phyloP scores from a whole-genome alignment of 2,797 vertebrate genomes.

The Melanotaenia nigrans region DNA sequence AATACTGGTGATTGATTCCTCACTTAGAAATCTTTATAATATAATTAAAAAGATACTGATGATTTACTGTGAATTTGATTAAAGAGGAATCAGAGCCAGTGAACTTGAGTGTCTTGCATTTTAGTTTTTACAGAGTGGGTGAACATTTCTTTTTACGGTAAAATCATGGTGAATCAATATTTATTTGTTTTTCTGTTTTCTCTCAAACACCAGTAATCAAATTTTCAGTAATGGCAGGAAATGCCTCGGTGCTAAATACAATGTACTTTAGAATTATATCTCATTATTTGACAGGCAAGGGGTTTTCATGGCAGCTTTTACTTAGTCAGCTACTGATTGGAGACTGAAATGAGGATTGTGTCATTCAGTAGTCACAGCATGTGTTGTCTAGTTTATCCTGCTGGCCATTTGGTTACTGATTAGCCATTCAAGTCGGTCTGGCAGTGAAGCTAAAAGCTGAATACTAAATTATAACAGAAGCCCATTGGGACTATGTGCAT shows the following conservation, averaged over 20 bases:
- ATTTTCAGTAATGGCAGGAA: neutral
- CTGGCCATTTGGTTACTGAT: constrained; percentile 53
- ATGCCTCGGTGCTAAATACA: neutral
- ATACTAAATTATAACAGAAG: constrained; percentile 57
- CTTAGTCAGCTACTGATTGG: constrained; percentile 31
- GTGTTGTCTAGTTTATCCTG: constrained; percentile 49
- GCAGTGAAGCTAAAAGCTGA: constrained; percentile 41
- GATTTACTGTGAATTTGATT: constrained; percentile 51
- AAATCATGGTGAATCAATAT: neutral
- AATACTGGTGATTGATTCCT: constrained; percentile 53
- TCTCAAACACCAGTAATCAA: neutral
- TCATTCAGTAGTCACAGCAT: constrained; percentile 38
- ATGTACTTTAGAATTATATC: neutral
- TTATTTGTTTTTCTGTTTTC: constrained; percentile 9
- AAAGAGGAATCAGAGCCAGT: constrained; percentile 39
- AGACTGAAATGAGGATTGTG: constrained; percentile 31
- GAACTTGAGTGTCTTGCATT: constrained; percentile 15
- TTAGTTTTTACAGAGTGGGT: constrained; percentile 1
- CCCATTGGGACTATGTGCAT: constrained; percentile 45
- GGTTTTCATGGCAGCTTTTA: constrained; percentile 6
- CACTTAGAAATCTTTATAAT: constrained; percentile 36
- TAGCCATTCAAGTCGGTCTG: constrained; percentile 50
- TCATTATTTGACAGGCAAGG: neutral
- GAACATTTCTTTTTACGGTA: neutral
- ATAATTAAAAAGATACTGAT: constrained; percentile 11